Percentiles rank a stretch among this genome's conserved stretches.
These are phyloP conservation scores for Oncorhynchus masou DNA, from an alignment of 2,113 vertebrate genomes.

Conservation along the genomic window DNA sequence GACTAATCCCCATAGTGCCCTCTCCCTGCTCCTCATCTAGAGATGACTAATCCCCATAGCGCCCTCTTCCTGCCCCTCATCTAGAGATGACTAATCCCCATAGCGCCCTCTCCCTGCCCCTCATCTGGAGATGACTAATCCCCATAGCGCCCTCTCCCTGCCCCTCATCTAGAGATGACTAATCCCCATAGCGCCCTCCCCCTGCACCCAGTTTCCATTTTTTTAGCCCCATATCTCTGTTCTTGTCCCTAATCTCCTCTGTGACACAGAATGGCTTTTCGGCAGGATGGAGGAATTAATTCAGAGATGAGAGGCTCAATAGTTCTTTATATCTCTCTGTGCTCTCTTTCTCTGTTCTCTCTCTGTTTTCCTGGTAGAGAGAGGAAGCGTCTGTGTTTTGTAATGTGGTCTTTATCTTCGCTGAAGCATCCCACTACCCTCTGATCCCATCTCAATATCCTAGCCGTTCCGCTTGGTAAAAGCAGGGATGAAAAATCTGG, in stretches of 20 bases:
- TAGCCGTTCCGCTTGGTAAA: constrained; percentile 72
- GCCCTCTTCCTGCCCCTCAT: no score
- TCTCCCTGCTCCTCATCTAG: no score
- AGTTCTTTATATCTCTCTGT: constrained; percentile 35
- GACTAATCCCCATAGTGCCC: no score
- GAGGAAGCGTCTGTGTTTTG: constrained; percentile 27
- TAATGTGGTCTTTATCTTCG: constrained; percentile 72
- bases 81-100: no score
- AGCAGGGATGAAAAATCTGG: constrained; percentile 70
- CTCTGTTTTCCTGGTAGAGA: constrained; percentile 12
- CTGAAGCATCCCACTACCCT: constrained; percentile 73
- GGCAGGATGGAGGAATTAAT: constrained; percentile 71
- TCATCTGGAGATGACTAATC: no score
- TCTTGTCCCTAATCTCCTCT: constrained; percentile 71
- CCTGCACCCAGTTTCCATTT: constrained; percentile 63
- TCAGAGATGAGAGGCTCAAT: constrained; percentile 68
- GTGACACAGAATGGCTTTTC: constrained; percentile 70
- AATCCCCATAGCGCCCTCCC: constrained; percentile 58
- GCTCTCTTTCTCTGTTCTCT: neutral
- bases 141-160: no score
- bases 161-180: constrained; percentile 57
- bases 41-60: no score
- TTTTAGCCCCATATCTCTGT: constrained; percentile 68
- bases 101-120: no score
- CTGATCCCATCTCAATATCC: constrained; percentile 78